These are phyloP conservation scores for Gracilinanus agilis DNA, from an alignment of 2,113 vertebrate species.

Conservation along the genomic window DNA sequence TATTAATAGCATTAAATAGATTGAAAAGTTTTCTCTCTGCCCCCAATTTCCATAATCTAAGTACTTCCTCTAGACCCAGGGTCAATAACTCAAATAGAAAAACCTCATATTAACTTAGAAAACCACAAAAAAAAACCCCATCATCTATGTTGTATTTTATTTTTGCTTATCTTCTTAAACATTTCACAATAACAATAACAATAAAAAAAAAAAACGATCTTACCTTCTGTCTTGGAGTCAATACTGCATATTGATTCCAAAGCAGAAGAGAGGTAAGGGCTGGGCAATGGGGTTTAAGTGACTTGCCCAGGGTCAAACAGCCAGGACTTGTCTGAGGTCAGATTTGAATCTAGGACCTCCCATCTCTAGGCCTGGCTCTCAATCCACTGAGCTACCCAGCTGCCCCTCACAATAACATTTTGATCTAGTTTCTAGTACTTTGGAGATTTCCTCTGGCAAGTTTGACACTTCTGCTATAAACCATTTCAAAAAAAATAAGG, in stretches of 20 bases:
- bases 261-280: too few species aligned
- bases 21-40: neutral
- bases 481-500: neutral
- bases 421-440: neutral
- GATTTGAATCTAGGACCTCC: too few species aligned
- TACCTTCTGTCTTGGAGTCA: too few species aligned
- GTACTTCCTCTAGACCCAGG: neutral
- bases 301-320: too few species aligned
- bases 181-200: neutral
- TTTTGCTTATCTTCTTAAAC: neutral
- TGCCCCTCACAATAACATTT: neutral
- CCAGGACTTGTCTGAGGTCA: too few species aligned
- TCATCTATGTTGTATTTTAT: too few species aligned
- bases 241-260: too few species aligned
- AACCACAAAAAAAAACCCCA: too few species aligned
- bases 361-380: too few species aligned
- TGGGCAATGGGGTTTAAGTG: too few species aligned
- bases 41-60: constrained; percentile 26
- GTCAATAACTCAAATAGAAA: constrained; percentile 1
- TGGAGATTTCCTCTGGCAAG: neutral
- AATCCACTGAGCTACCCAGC: too few species aligned
- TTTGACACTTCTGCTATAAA: neutral
- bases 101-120: neutral
- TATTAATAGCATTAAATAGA: constrained; percentile 19
- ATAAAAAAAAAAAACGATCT: too few species aligned